A percentile compares a stretch with the other conserved stretches of the same genome.
Conservation (phyloP, 2,888 invertebrate genomes). For the Strigamia transsilvanica region DNA sequence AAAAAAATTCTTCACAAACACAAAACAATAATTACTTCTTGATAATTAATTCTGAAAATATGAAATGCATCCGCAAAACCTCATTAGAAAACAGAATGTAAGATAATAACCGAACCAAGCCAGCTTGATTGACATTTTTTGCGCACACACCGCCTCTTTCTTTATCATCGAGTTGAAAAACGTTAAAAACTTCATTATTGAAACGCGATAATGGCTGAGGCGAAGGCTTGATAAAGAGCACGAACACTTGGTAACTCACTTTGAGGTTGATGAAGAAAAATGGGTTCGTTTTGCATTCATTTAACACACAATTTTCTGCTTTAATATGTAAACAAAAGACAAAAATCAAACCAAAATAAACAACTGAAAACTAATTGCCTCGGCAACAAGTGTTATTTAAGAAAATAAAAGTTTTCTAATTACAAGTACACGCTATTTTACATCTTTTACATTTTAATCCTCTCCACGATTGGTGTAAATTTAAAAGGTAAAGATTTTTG, state of each 20-base stretch:
- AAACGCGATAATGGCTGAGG: constrained; percentile 41
- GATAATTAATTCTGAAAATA: background rate
- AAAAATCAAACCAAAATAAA: background rate
- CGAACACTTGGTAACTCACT: constrained; percentile 31
- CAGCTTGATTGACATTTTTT: constrained; percentile 16
- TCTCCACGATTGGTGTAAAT: no score
- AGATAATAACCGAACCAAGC: background rate
- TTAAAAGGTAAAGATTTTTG: no score
- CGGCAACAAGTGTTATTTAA: no score
- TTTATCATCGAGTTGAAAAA: background rate
- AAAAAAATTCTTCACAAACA: no score
- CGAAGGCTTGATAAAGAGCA: constrained; percentile 17
- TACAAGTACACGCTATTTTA: no score
- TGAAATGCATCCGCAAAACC: background rate
- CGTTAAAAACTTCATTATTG: constrained; percentile 42
- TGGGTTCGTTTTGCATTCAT: constrained; percentile 19
- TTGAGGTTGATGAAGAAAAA: constrained; percentile 39
- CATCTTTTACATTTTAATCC: no score
- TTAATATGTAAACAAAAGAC: background rate
- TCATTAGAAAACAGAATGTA: background rate
- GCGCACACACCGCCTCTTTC: background rate
- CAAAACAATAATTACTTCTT: no score
- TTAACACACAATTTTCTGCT: background rate
- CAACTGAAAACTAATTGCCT: background rate
- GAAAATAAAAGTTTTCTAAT: no score